A percentile compares a stretch with the other conserved stretches of the same genome.
Conservation (phyloP, 2,797 vertebrate genomes). For the Hafferia zeledoni region DNA sequence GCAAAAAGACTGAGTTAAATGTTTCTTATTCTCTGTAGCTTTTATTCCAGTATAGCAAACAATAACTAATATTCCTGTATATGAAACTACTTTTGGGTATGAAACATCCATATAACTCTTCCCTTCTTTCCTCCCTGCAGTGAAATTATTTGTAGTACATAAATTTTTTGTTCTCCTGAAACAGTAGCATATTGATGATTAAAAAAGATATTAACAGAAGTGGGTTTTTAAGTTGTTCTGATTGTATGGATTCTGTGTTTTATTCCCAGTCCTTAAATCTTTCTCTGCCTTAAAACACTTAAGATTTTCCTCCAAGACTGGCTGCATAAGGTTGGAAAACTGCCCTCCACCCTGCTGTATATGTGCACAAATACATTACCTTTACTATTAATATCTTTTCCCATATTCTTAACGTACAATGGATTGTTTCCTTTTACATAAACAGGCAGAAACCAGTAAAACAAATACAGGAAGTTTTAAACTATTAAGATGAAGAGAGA, state of each 20-base stretch:
- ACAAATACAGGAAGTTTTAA: constrained; percentile 67
- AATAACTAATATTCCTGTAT: not conserved
- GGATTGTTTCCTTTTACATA: constrained; percentile 65
- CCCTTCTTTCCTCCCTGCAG: not conserved
- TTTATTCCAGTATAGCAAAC: not conserved
- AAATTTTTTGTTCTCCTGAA: not conserved
- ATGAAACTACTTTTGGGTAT: not conserved
- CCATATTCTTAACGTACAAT: constrained; percentile 52
- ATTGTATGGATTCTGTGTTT: not conserved
- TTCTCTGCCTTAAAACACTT: not conserved
- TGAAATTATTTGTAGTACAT: not conserved
- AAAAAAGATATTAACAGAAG: not conserved
- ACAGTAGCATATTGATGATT: not conserved
- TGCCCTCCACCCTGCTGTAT: not conserved
- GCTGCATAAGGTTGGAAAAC: not conserved
- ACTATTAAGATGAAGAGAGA: not conserved
- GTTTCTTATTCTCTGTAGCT: not conserved
- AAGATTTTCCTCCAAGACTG: not conserved
- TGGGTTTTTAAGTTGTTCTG: not conserved
- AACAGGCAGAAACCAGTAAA: constrained; percentile 50
- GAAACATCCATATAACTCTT: not conserved
- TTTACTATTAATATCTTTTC: constrained; percentile 42
- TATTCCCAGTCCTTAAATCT: not conserved
- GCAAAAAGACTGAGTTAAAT: not conserved
- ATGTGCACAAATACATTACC: not conserved